phyloP scores from a whole-genome alignment of 2,113 vertebrate species.

The Pyrgilauda ruficollis region DNA sequence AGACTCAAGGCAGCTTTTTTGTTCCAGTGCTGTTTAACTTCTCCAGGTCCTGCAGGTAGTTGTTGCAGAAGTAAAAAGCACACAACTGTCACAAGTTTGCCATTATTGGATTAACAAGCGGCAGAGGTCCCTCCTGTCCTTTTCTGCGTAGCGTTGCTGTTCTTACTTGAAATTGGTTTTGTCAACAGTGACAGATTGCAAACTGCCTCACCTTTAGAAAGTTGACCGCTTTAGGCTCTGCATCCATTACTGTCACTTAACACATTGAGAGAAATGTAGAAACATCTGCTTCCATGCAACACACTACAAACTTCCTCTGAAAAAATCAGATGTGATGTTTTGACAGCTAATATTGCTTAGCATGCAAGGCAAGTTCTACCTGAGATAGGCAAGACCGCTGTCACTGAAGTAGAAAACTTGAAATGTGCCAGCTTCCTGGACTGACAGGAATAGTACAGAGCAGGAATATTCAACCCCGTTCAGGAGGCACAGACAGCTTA shows the following conservation, averaged over 20 bases:
- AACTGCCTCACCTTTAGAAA: neutral
- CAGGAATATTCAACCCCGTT: neutral
- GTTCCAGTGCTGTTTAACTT: neutral
- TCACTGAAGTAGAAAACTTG: neutral
- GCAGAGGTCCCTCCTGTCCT: slow-evolving; percentile 4
- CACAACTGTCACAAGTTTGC: neutral
- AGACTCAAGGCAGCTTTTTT: neutral
- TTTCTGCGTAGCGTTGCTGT: neutral
- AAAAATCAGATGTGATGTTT: slow-evolving; percentile 16
- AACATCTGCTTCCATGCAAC: neutral
- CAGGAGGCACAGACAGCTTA: neutral
- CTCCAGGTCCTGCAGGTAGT: slow-evolving; percentile 12
- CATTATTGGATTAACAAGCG: slow-evolving; percentile 46
- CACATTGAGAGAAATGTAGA: neutral
- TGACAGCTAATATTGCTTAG: neutral
- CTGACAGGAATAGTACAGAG: neutral
- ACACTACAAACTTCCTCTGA: neutral
- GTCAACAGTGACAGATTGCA: neutral
- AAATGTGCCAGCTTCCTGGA: neutral
- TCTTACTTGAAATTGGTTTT: slow-evolving; percentile 6
- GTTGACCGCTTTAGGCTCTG: neutral
- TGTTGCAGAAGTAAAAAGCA: neutral
- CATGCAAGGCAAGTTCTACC: neutral
- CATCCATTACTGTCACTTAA: slow-evolving; percentile 4
- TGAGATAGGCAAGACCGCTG: neutral